Evolutionary conservation across 2,888 invertebrate species (phyloP).

Genomic region (Perithous albicinctus): DNA sequence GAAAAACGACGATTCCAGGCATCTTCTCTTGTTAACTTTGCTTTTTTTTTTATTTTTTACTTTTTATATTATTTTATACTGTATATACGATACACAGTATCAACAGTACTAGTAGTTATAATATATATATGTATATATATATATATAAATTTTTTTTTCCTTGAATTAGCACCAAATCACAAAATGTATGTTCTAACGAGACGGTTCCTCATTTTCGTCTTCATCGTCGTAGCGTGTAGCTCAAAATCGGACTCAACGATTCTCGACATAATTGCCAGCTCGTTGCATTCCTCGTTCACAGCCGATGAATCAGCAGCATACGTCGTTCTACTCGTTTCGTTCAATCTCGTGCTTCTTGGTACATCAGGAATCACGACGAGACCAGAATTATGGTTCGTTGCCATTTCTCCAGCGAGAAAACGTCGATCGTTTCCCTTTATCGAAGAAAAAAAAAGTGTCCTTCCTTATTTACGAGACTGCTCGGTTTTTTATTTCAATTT

Average conservation of each 20-base stretch:
- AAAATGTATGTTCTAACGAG: slow-evolving; percentile 54
- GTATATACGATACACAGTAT: not conserved
- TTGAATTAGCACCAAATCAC: slow-evolving; percentile 48
- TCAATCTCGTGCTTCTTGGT: slow-evolving; percentile 14
- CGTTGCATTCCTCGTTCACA: slow-evolving; percentile 15
- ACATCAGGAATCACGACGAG: slow-evolving; percentile 45
- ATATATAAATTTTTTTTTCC: slow-evolving; percentile 1
- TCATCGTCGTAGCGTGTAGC: slow-evolving; percentile 21
- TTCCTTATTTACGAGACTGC: not conserved
- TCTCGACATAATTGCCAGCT: slow-evolving; percentile 28
- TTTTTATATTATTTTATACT: not conserved
- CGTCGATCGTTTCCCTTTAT: not conserved
- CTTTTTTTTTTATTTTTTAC: not conserved
- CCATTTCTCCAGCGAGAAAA: slow-evolving; percentile 49
- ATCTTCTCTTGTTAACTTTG: slow-evolving; percentile 84
- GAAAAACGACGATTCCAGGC: slow-evolving; percentile 94
- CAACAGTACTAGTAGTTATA: not conserved
- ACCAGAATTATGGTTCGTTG: slow-evolving; percentile 28
- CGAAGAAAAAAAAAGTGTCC: not conserved
- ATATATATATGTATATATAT: not conserved
- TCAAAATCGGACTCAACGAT: slow-evolving; percentile 18
- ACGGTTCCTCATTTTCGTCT: slow-evolving; percentile 51
- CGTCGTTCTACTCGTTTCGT: slow-evolving; percentile 33
- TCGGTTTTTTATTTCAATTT: slow-evolving; percentile 30
- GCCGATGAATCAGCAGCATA: slow-evolving; percentile 14